Evolutionary conservation across 2,797 vertebrate species (phyloP), one percentile per base, ranked within the genome.

Genomic region (Lophotriccus pileatus): DNA sequence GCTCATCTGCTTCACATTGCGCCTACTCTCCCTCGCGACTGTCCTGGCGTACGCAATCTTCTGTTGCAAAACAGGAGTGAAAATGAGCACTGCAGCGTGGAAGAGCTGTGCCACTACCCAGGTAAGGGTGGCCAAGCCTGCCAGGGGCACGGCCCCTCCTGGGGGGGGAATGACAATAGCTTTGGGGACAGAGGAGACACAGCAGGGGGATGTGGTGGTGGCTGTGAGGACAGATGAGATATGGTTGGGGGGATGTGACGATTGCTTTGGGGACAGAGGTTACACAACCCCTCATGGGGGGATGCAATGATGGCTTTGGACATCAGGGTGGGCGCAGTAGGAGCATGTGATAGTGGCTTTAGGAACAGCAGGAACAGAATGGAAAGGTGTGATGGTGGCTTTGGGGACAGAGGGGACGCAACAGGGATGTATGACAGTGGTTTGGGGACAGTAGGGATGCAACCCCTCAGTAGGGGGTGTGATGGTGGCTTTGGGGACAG

Each of bases 1-100:
- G n/a, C 88, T 95, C 88, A 76, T 77, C 92, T 83, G 90, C 89
- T 90, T 83, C 92, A 89, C 88, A 52, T 77, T 80, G 86, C n/a
- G 49, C 84, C 86, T 82, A 3, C 67, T 83, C 64, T 90, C 86
- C 92, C 81, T 55, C 20, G 25, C 72, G 34, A 60, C 81, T 60
- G 81, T 74, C 93, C 87, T 34, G 88, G 90, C 17, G 58, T 59
- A 64, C 13, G 9, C 74, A 36, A 59, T 77, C 83, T 77, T 87
- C 76, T 78, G 78, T 79, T 79, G 87, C 90, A 95, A 90, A 94
- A 74, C 58, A 70, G 88, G 74, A 92, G 81, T 19, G 70, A 93
- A 86, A 93, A 94, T 56, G 88, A 95, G 84, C 90, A 12, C 73
- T 84, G 95, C 88, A 8, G 90, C 5, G 41, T 19, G 81, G 77